phyloP scores from a whole-genome alignment of 2,888 invertebrate genomes.

The Notodonta dromedarius region DNA sequence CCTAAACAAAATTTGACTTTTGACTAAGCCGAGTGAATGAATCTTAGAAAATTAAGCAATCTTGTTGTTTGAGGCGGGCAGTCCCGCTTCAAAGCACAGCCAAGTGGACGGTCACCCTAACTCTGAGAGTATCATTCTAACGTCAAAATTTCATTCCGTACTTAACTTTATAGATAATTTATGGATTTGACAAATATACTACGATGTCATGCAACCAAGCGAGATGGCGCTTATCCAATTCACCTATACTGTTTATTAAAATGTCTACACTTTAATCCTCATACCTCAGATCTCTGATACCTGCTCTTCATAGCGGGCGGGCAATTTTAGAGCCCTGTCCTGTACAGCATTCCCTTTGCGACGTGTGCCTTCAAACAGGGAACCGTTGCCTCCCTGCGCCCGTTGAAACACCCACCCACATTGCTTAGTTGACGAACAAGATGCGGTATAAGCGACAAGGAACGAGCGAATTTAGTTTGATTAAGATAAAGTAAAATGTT shows the following conservation, averaged over 20 bases:
- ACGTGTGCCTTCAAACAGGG: constrained; percentile 83
- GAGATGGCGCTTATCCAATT: not conserved
- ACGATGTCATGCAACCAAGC: too few species aligned
- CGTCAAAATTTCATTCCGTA: too few species aligned
- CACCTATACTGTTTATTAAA: not conserved
- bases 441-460: constrained; percentile 33
- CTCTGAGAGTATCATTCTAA: too few species aligned
- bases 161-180: too few species aligned
- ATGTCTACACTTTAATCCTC: constrained; percentile 12
- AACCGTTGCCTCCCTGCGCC: constrained; percentile 69
- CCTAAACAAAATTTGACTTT: too few species aligned
- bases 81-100: too few species aligned
- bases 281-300: constrained; percentile 46
- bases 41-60: too few species aligned
- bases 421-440: constrained; percentile 76
- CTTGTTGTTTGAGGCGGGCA: too few species aligned
- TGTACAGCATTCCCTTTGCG: constrained; percentile 81
- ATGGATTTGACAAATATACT: too few species aligned
- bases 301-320: constrained; percentile 64
- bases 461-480: constrained; percentile 26
- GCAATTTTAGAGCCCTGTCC: constrained; percentile 82
- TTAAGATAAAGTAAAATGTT: too few species aligned
- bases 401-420: constrained; percentile 56
- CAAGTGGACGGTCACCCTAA: too few species aligned
- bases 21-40: too few species aligned